Evolutionary conservation across 2,797 vertebrate species (phyloP), one percentile per base, ranked within the genome.

Genomic region (Sciaenops ocellatus): DNA sequence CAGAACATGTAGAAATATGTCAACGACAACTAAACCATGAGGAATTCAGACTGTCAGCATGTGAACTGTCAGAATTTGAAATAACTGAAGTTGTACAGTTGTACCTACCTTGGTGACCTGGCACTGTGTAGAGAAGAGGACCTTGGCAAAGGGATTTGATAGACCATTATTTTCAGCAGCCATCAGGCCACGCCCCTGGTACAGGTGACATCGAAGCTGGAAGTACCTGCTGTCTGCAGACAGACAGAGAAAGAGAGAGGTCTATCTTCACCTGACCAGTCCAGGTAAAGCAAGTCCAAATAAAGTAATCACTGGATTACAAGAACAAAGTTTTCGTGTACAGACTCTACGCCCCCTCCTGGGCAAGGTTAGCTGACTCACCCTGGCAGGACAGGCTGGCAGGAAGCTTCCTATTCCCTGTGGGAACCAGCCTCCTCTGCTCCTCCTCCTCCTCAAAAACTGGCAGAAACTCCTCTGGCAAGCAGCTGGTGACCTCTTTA

Each of bases 121-220:
- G 87, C 97, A 99, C 59, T 97, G 94, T 6, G 96, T 97, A 11
- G 96, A 96, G 90, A 99, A 98, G 70, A 99, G 82, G 30, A 99
- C 96, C 84, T 87, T 96, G 5, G 94, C 94, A 56, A 97, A 99
- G 5, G 97, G 97, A 90, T 99, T 96, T 0, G 97, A 99, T 69
- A 99, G 94, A 66, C 98, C 98, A 4, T 97, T 96, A 73, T 97
- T 96, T 79, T 97, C 97, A 1, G 97, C 97, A 42, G 97, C 96
- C 71, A 97, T 90, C 72, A 99, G 93, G 10, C 97, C 96, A 55
- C 96, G 95, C 5, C 96, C 97, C 93, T 99, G 97, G 86, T 99
- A 99, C 65, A 99, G 60, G 85, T 98, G 97, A 77, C 97, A 98
- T 69, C 96, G 92, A 18, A 99, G 95, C 94, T 99, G 98, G 94